Evolutionary conservation across 2,113 vertebrate genomes (phyloP), one percentile per base, ranked within the genome.

Genomic region (Dolichotis patagonum): DNA sequence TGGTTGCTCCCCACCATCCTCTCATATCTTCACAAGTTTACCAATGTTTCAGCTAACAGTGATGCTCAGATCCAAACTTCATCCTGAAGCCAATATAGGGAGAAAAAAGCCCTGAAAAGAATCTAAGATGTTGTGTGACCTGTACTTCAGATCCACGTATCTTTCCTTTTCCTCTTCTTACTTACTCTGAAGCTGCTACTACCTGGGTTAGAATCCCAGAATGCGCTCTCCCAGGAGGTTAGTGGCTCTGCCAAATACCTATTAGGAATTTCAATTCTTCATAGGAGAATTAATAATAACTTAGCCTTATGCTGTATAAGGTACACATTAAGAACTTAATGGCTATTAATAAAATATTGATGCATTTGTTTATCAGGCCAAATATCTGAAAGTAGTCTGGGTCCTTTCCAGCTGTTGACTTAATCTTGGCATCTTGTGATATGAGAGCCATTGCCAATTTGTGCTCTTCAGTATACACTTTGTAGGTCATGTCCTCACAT

Each of bases 341-440:
- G 65, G 60, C 49, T 96, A 95, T 97, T 95, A 97, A 90, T 96
- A 87, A 96, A 97, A 96, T 95, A 96, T 88, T 96, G 77, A 97
- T 97, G 75, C 41, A 96, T 95, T 95, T 96, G 75, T 95, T 97
- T 90, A 88, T 94, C 71, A 73, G 35, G 58, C 81, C 85, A 95
- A 96, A 91, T 95, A 96, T 93, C 83, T 95, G 85, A 81, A 96
- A 96, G 73, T 86, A 90, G 56, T 83, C 11, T 91, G 91, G 60
- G 91, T 35, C 5, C 52, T 86, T 83, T 97, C 93, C 89, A 96
- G 80, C 35, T 69, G 22, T 24, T 93, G n/a, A 89, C 41, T 95
- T 97, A 56, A 91, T 73, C 62, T 62, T 75, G 69, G 56, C 82
- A 54, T 86, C 54, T 52, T 89, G 13, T 1, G 28, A 22, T n/a